Evolutionary conservation across 2,797 vertebrate species (phyloP), one percentile per base, ranked within the genome.

Genomic region (Taenioides sp.): DNA sequence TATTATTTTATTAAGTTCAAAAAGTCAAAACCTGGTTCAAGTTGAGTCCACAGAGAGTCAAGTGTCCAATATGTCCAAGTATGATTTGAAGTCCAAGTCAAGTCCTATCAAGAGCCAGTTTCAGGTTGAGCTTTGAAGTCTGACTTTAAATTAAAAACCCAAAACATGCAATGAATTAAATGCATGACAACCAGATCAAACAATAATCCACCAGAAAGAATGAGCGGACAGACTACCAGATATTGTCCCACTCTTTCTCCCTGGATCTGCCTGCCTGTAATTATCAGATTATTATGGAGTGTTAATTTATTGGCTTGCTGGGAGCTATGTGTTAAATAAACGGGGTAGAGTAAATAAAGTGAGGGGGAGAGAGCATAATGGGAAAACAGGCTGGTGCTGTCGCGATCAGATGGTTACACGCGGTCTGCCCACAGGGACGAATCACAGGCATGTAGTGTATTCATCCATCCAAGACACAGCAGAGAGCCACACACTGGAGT

Each of bases 321-420:
- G 84, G 81, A 92, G 91, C 87, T 88, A 84, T 86, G 87, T 92
- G 91, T 91, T 92, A 93, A 93, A 90, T 93, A 91, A 92, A 92
- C 75, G 74, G 71, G 82, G 79, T 62, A 25, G 78, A 85, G 88
- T 91, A 89, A 89, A 89, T 87, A 90, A 80, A 87, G 79, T 70
- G 80, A 65, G 70, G 72, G 67, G 65, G 64, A 65, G 68, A 74
- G 57, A 20, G 62, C 62, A 64, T 73, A 65, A 65, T 2, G 72
- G 79, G 71, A 76, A 76, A 83, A 81, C 83, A 86, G 80, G 78
- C 87, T 85, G 82, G 79, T 63, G 81, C 83, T 75, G 64, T 65
- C 43, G 67, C 82, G 86, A 87, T 92, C 85, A 84, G 84, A 88
- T 89, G 81, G 86, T 72, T 81, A 69, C 80, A 74, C 78, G 78